These are phyloP conservation scores for Bursaphelenchus okinawaensis DNA, from an alignment of 2,888 invertebrate species.

Conservation along the genomic window DNA sequence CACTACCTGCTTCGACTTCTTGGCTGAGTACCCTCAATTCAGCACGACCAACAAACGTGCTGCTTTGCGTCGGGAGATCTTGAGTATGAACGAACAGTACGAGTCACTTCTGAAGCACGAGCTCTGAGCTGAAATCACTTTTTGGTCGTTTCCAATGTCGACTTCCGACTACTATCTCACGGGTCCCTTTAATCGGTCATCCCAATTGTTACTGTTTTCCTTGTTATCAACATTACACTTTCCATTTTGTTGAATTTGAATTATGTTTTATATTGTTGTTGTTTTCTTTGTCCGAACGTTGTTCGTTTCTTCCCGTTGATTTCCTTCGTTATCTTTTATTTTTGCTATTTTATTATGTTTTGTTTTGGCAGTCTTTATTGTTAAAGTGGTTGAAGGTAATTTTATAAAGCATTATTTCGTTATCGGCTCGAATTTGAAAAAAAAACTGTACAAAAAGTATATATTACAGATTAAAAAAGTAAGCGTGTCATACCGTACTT, in stretches of 20 bases:
- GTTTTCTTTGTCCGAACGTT: neutral
- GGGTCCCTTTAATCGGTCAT: neutral
- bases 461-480: too few species aligned
- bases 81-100: constrained; percentile 34
- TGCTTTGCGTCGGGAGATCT: constrained; percentile 42
- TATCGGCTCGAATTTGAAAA: too few species aligned
- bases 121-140: too few species aligned
- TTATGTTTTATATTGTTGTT: neutral
- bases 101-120: neutral
- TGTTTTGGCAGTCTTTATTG: neutral
- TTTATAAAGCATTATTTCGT: neutral
- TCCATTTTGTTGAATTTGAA: neutral
- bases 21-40: constrained; percentile 39
- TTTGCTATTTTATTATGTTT: neutral
- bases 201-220: neutral
- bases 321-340: neutral
- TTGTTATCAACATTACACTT: neutral
- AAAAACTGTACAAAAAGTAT: too few species aligned
- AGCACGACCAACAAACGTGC: constrained; percentile 29
- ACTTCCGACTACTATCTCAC: neutral
- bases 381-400: neutral
- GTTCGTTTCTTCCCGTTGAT: neutral
- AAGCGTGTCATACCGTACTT: too few species aligned
- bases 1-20: constrained; percentile 38
- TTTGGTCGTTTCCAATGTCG: too few species aligned